Base-by-base conservation (phyloP, 2,797 vertebrate genomes). In the Coregonus suidteri region DNA sequence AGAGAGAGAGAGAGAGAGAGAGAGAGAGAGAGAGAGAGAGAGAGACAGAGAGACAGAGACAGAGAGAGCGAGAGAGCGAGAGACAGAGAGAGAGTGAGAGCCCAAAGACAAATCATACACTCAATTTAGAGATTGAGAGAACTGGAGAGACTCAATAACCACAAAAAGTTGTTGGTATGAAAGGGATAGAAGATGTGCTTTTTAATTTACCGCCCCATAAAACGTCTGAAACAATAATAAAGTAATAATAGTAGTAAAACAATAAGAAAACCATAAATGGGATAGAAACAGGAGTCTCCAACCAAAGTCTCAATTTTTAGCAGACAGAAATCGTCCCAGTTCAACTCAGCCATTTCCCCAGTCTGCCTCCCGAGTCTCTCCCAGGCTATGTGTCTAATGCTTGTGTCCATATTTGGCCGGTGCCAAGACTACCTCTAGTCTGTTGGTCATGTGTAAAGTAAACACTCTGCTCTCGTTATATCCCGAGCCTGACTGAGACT, bases 371-470 rank as follows among this genome's bases (percentile, higher is more conserved):
- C 62, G 30, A 9, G 30, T 31, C 70, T 76, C 78, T 82, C 73
- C 47, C 76, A 80, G 76, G 76, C 77, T 69, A 7, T 54, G 70
- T 64, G 77, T n/a, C 73, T 67, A 69, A 72, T 76, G 71, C 54
- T 69, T 73, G 20, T 76, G 75, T 75, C 81, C 79, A 84, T 83
- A 86, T 86, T 84, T 88, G 83, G 83, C 80, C 53, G 81, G 75
- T 20, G 47, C 54, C 74, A 75, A 79, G 72, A 73, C 79, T 80
- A 77, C 53, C 75, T 72, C 53, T 56, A 56, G 53, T 56, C 53
- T 69, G 9, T 73, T 79, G 78, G 59, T 84, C 86, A 83, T 83
- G 84, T 86, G 79, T 84, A 81, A 86, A 76, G 79, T 83, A 84
- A 88, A 86, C 79, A 83, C 78, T 83, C 69, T 62, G 73, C 81